Base-by-base conservation (phyloP, 2,888 invertebrate genomes). In the Cantharis flavilabris region DNA sequence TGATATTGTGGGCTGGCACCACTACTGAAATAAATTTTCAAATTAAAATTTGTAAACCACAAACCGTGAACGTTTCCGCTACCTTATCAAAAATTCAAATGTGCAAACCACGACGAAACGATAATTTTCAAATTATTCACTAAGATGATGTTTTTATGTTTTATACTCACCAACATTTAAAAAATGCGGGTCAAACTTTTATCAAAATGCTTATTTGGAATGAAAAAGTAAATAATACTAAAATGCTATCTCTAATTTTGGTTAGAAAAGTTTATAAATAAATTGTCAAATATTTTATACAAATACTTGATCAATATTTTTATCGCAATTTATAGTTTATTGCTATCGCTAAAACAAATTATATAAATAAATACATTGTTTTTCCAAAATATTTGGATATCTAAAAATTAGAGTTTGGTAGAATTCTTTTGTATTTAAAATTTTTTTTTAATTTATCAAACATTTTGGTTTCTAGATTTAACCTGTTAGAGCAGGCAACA, bases 1-100 rank as follows among this genome's bases (percentile, higher is more conserved):
- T 89, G 88, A 86, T 92, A 92, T 85, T 92, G 92, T 62, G 92
- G 92, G 86, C 92, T 92, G 77, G 91, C 90, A 80, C 89, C 89
- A 83, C 90, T 90, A 84, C 90, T 90, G 49, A 7, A 49, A 49
- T 49, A 49, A 49, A n/a, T 49, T 49, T n/a, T 49, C 10, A 49
- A 49, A n/a, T 49, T 49, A 49, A 9, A 49, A 49, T 49, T n/a
- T 49, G n/a, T 49, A 5, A n/a, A 49, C n/a, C 49, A 9, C n/a
- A 49, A n/a, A 49, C 49, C n/a, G n/a, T n/a, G 49, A 3, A 13
- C 10, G 7, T 11, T 33, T 49, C 49, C 49, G 49, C 49, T n/a
- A 49, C n/a, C 49, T 49, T 49, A 49, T 49, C 49, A n/a, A 49
- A 49, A 49, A 49, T n/a, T 49, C 7, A n/a, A 49, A 49, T 49